phyloP scores from a whole-genome alignment of 2,888 invertebrate genomes.

The Chrysolina haemoptera region DNA sequence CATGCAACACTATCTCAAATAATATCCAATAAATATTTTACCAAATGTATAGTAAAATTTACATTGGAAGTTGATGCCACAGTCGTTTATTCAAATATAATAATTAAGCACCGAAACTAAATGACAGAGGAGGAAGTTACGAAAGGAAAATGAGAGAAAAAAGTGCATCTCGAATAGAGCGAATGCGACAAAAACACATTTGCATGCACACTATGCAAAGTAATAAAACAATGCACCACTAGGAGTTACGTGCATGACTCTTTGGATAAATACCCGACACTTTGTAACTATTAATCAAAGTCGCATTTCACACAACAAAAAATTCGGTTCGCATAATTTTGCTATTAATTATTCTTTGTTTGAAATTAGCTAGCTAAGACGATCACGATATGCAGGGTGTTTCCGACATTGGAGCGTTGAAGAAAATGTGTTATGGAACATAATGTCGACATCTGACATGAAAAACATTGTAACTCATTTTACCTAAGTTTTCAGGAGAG shows the following conservation, averaged over 20 bases:
- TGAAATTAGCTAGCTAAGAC: constrained; percentile 38
- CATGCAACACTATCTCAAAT: not conserved
- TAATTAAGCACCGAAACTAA: not conserved
- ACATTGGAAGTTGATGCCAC: not conserved
- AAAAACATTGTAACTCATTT: no score
- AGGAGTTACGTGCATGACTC: constrained; percentile 43
- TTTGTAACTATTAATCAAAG: constrained; percentile 53
- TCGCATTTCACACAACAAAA: constrained; percentile 43
- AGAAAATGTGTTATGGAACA: no score
- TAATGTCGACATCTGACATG: no score
- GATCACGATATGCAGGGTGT: no score
- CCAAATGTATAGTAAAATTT: not conserved
- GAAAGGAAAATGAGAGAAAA: not conserved
- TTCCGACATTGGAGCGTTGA: no score
- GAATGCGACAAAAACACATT: constrained; percentile 43
- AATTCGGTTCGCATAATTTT: constrained; percentile 36
- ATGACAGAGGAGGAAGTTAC: not conserved
- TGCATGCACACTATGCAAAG: constrained; percentile 46
- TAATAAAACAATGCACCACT: constrained; percentile 38
- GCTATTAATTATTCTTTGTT: constrained; percentile 42
- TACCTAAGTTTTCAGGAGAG: no score
- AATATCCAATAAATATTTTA: not conserved
- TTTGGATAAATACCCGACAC: constrained; percentile 50
- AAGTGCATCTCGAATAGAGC: no score
- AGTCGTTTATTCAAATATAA: not conserved